Base-by-base conservation (phyloP, 2,113 vertebrate genomes). In the Chloebia gouldiae region DNA sequence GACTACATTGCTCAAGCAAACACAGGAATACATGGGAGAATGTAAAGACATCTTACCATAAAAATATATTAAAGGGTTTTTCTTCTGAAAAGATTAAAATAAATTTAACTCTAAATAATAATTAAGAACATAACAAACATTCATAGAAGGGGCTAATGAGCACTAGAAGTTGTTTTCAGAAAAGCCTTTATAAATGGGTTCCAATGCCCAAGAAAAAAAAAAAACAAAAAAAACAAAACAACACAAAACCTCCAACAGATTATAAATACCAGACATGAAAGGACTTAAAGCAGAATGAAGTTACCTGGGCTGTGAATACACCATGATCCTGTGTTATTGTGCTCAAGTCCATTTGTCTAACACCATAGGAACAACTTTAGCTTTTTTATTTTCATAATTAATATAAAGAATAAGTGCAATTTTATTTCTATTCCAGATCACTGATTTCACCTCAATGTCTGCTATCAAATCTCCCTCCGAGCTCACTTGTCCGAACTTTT, bases 401-500 rank as follows among this genome's bases (percentile, higher is more conserved):
- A 97, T 97, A 98, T 97, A 98, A 98, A 98, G 97, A 96, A 92
- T 81, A 98, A 98, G 98, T 99, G 99, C 98, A 99, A 99, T 96
- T 96, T 92, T 37, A 70, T 92, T 86, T 84, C 89, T 92, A 28
- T 77, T 75, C 90, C 63, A 83, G 88, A 90, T 50, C 73, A 66
- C 80, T 5, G 51, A 69, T 54, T 88, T 77, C 65, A 84, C 76
- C 89, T 90, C 57, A 76, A 92, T 33, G 85, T 81, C 86, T 33
- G 73, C 88, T 66, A 40, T 47, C 71, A 50, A 31, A 83, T 15
- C 61, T 33, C 81, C 15, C 12, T 37, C 81, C 14, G 0, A 61
- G 49, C 76, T 99, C 98, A 99, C 97, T 99, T 99, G 49, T 99
- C 99, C 0, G 99, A 99, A 90, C 98, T 99, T 95, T 99, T 99